Evolutionary conservation across 1,140 invertebrate species (phyloP).

Genomic region (Plectus sambesii): DNA sequence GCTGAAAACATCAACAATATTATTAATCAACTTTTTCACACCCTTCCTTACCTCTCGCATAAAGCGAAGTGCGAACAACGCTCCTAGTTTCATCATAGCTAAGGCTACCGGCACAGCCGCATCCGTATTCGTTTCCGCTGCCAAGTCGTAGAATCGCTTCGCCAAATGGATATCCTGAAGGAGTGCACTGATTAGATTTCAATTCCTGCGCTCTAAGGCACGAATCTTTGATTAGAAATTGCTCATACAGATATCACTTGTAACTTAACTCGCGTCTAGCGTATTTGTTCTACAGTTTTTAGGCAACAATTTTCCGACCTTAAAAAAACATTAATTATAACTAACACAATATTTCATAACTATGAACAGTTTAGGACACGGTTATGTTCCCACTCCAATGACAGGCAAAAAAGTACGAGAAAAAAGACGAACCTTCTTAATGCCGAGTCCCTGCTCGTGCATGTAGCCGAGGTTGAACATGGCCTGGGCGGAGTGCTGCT

Average conservation of each 20-base stretch:
- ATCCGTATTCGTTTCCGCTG: conserved; percentile 82
- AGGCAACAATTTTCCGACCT: too few relatives aligned
- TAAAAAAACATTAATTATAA: too few relatives aligned
- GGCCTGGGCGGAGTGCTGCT: conserved; percentile 89
- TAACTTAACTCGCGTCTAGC: too few relatives aligned
- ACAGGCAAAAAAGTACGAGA: conserved; percentile 2
- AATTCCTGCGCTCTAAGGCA: conserved; percentile 58
- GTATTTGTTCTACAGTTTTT: too few relatives aligned
- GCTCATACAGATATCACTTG: too few relatives aligned
- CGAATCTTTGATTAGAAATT: too few relatives aligned
- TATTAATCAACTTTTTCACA: too few relatives aligned
- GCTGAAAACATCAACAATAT: too few relatives aligned
- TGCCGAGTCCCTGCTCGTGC: conserved; percentile 92
- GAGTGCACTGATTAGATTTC: conserved; percentile 50
- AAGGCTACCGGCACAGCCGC: conserved; percentile 85
- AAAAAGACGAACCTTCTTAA: conserved; percentile 57
- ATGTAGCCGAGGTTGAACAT: conserved; percentile 99
- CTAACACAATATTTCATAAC: too few relatives aligned
- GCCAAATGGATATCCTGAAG: conserved; percentile 58
- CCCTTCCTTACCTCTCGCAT: too few relatives aligned
- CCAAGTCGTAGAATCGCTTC: conserved; percentile 88
- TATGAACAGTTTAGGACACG: too few relatives aligned
- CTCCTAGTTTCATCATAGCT: conserved; percentile 74
- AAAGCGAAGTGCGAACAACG: too few relatives aligned
- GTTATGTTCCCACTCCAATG: conserved; percentile 14